Evolutionary conservation across 2,888 invertebrate species (phyloP).

Genomic region (Cephalotes varians): DNA sequence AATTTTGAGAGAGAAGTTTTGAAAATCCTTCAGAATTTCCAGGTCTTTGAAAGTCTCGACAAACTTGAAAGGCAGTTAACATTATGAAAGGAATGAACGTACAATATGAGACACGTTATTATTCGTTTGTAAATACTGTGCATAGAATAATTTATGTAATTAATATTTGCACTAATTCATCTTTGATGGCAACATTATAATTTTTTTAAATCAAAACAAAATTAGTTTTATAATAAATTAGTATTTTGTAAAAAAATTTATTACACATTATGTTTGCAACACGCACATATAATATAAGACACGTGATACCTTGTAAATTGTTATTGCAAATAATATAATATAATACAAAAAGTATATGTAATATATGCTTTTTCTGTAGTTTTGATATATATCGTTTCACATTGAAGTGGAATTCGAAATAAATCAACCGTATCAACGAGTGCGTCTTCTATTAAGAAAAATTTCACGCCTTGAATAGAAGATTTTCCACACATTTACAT

Average conservation of each 20-base stretch:
- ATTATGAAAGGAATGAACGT: slow-evolving; percentile 40
- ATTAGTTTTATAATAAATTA: not conserved
- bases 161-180: slow-evolving; percentile 14
- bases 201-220: not conserved
- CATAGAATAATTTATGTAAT: not conserved
- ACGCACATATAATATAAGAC: not conserved
- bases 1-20: slow-evolving; percentile 40
- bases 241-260: not conserved
- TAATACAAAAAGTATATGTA: too few species aligned
- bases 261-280: not conserved
- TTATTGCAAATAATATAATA: not conserved
- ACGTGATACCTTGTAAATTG: not conserved
- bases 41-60: slow-evolving; percentile 26
- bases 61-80: slow-evolving; percentile 44
- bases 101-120: slow-evolving; percentile 9
- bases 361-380: not conserved
- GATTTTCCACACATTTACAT: slow-evolving; percentile 39
- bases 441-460: slow-evolving; percentile 11
- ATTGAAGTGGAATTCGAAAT: not conserved
- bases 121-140: slow-evolving; percentile 10
- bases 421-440: slow-evolving; percentile 15
- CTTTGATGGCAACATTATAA: not conserved
- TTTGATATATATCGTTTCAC: not conserved
- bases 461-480: slow-evolving; percentile 6
- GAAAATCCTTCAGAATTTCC: slow-evolving; percentile 45